Evolutionary conservation across 2,888 invertebrate species (phyloP), one percentile per base, ranked within the genome.

Genomic region (Dicyrtoma fusca): DNA sequence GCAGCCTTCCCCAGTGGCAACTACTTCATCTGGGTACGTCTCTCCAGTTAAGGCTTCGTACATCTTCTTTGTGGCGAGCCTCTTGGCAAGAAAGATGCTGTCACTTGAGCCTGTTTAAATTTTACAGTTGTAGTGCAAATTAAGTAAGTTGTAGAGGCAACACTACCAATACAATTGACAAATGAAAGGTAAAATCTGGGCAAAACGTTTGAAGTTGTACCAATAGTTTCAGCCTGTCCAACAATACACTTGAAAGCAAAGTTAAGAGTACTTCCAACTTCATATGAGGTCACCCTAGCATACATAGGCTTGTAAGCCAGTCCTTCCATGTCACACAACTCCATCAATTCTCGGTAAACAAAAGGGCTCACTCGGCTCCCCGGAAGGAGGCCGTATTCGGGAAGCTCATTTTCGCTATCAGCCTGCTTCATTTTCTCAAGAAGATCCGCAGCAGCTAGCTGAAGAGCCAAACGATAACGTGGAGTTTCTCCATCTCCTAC

Each of bases 371-470:
- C 69, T 13, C 75, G 65, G 63, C 45, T 71, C 1, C 75, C 75
- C 11, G 77, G 77, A n/a, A 71, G 55, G 11, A 77, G 63, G 0
- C 62, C 75, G 21, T 66, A 61, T n/a, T 19, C 11, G 0, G 72
- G 72, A 8, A 34, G 8, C 34, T 34, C 34, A n/a, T n/a, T n/a
- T 8, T 34, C 4, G 34, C 44, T 11, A 21, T 44, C n/a, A n/a
- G n/a, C 42, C 34, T 34, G 3, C 8, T 34, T 34, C 23, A 53
- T 26, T 34, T 74, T 66, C 25, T 73, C 63, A n/a, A 77, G 26
- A 1, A 75, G 8, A 19, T 77, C 75, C 5, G 75, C 63, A 11
- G 77, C 75, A 49, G 77, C 75, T 71, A 75, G 61, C 47, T 77
- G 75, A 4, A 45, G 26, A 4, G 76, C 75, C 21, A 75, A 45